phyloP scores from a whole-genome alignment of 2,888 invertebrate species.

The Orchesella flavescens region DNA sequence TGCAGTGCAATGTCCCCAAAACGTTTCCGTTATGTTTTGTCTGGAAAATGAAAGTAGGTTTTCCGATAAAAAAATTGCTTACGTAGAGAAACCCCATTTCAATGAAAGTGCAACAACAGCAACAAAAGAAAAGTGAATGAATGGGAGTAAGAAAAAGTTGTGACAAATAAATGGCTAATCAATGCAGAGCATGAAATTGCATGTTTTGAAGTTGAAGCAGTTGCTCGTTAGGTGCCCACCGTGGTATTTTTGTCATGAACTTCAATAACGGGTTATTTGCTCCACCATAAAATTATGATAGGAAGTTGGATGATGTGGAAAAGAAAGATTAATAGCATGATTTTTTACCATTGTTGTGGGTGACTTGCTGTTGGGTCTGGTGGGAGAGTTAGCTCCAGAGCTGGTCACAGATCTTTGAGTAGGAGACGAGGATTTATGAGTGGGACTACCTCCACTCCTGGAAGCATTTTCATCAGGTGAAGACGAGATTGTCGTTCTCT shows the following conservation, averaged over 20 bases:
- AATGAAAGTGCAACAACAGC: neutral
- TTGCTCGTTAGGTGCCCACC: too few species aligned
- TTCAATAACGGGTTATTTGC: too few species aligned
- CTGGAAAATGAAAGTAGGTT: neutral
- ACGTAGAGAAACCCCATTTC: too few species aligned
- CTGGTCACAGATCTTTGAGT: neutral
- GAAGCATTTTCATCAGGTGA: conserved; percentile 6
- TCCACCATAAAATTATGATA: too few species aligned
- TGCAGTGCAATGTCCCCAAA: neutral
- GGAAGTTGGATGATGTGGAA: neutral
- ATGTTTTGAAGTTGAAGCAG: too few species aligned
- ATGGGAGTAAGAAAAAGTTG: too few species aligned
- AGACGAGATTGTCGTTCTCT: conserved; percentile 34
- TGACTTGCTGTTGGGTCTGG: conserved; percentile 10
- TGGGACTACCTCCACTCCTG: conserved; percentile 21
- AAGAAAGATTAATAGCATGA: neutral
- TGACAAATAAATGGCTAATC: too few species aligned
- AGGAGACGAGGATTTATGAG: conserved; percentile 17
- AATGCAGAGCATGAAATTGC: too few species aligned
- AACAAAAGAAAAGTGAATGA: too few species aligned
- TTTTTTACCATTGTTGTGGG: conserved; percentile 19
- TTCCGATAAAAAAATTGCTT: neutral
- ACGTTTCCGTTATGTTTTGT: neutral
- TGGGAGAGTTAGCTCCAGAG: conserved; percentile 12
- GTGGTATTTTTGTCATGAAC: too few species aligned